phyloP scores from a whole-genome alignment of 92 coral and sea anemone species.

The Palythoa grandis region DNA sequence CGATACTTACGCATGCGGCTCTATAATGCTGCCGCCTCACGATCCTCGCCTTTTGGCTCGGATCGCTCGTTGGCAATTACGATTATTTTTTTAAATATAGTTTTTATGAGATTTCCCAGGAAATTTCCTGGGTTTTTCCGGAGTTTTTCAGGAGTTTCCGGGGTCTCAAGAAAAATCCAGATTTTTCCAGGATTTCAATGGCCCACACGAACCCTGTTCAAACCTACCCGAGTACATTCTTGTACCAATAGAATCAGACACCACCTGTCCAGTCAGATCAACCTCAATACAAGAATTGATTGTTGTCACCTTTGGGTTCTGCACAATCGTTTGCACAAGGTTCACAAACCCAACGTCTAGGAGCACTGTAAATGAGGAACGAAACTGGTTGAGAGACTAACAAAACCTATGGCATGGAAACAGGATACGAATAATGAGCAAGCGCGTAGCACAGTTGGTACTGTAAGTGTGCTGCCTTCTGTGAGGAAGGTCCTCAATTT shows the following conservation, averaged over 20 bases:
- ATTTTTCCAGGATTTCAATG: not conserved
- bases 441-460: too few relatives aligned
- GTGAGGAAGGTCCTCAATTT: too few relatives aligned
- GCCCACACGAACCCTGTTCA: not conserved
- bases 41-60: too few relatives aligned
- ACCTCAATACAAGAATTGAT: constrained; percentile 96
- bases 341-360: constrained; percentile 94
- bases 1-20: too few relatives aligned
- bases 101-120: too few relatives aligned
- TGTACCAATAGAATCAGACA: constrained; percentile 95
- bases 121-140: too few relatives aligned
- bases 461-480: too few relatives aligned
- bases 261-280: constrained; percentile 96
- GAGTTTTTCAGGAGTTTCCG: too few relatives aligned
- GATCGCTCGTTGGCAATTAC: too few relatives aligned
- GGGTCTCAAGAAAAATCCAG: not conserved
- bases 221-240: constrained; percentile 86
- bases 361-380: constrained; percentile 68
- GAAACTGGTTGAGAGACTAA: not conserved
- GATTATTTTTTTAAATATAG: too few relatives aligned
- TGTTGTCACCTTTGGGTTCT: constrained; percentile 90
- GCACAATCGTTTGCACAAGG: constrained; percentile 69
- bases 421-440: too few relatives aligned
- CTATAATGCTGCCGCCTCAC: too few relatives aligned
- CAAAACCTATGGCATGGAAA: not conserved